Evolutionary conservation across 2,113 vertebrate species (phyloP), one percentile per base, ranked within the genome.

Genomic region (Cinclus mexicanus): DNA sequence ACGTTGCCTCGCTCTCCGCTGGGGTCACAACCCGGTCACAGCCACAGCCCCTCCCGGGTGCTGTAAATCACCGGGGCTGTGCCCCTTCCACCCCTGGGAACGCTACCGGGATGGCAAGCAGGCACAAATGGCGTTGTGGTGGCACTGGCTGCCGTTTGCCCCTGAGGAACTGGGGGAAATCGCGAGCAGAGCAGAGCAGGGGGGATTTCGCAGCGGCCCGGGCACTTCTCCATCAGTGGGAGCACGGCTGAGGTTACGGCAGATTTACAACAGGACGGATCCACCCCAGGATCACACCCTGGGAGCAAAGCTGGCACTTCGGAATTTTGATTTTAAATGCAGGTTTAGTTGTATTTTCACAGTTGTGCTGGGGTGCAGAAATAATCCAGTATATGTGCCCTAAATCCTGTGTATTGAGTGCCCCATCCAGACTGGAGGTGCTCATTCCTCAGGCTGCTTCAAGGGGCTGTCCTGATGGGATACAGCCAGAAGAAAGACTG

Each of bases 21-120:
- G 95, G 98, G 98, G 98, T 99, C 98, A 99, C 95, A 96, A 94
- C 26, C 97, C 92, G 98, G 98, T 98, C 98, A 96, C 97, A 97
- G 96, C 97, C 98, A 98, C 98, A 97, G 82, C 97, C 97, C 95
- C 97, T 97, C 97, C 98, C 85, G 93, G 67, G 90, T 44, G 67
- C 97, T 56, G 88, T 98, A 98, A 97, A 98, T 99, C 98, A 98
- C 82, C 2, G 3, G 5, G 35, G 90, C 88, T 15, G 71, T 49
- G 77, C 42, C 96, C 95, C 64, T 88, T 53, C 90, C 78, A 72
- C n/a, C 87, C 90, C 94, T 82, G 91, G 70, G 72, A 87, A 85
- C 47, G 82, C 82, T 39, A 53, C 26, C 56, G 94, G 78, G 83
- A 42, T 68, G 82, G 93, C 64, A 55, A 56, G 55, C 87, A 17